Conservation (phyloP, 2,888 invertebrate species). For the Saturnia pavonia region DNA sequence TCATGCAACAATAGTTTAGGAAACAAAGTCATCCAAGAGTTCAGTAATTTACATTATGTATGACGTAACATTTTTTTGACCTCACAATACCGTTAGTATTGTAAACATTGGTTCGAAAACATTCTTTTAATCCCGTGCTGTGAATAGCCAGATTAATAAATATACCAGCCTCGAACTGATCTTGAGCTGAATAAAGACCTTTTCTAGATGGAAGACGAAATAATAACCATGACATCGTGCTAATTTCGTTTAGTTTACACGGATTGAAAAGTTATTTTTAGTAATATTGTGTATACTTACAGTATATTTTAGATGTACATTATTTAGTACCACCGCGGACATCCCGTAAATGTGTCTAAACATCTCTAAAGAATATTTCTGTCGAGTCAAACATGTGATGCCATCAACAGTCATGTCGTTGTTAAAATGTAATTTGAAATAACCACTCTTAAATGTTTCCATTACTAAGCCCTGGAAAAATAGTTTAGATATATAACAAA, state of each 20-base stretch:
- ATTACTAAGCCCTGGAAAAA: slow-evolving; percentile 77
- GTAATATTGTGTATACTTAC: slow-evolving; percentile 44
- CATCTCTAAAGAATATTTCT: slow-evolving; percentile 81
- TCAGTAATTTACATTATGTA: background rate
- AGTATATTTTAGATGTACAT: slow-evolving; percentile 83
- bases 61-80: background rate
- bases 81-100: background rate
- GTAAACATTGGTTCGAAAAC: background rate
- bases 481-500: background rate
- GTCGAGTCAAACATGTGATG: slow-evolving; percentile 83
- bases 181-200: background rate
- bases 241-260: background rate
- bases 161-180: no score
- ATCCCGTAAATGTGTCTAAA: slow-evolving; percentile 85
- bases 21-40: background rate
- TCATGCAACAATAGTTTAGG: background rate
- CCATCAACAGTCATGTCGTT: slow-evolving; percentile 79
- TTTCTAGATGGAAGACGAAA: no score
- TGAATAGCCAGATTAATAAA: background rate
- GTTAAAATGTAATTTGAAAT: slow-evolving; percentile 84
- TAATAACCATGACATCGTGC: no score
- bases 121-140: background rate
- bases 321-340: slow-evolving; percentile 86
- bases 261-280: background rate
- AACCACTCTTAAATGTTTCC: slow-evolving; percentile 84